Evolutionary conservation across 2,888 invertebrate species (phyloP), one percentile per base, ranked within the genome.

Genomic region (Nasonia oneida): DNA sequence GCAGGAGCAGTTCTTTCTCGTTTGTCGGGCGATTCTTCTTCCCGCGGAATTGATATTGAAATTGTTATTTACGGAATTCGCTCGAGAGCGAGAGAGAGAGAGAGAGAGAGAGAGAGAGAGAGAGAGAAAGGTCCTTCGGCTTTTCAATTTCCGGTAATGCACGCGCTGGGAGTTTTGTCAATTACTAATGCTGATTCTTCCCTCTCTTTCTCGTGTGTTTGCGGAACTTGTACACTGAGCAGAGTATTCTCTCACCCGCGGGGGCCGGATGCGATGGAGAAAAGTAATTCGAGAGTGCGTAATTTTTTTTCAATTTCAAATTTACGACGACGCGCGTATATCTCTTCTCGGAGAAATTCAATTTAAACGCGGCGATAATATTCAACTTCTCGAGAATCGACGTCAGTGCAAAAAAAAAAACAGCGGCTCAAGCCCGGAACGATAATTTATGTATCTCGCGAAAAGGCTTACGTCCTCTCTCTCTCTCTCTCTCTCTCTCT

Each of bases 41-140:
- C 57, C 42, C 57, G n/a, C n/a, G 29, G 71, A 87, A 87, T 87
- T 84, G 84, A 87, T 87, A 87, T 84, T 80, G 86, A 82, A 80
- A 87, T 82, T 76, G 79, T 87, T 87, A 84, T 82, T 87, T 84
- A 84, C 86, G 82, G 77, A 79, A 80, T 82, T 75, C 67, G 50
- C 74, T 23, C 29, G 77, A 6, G 80, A 39, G 50, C 8, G 57
- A n/a, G 33, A 4, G 42, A 23, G 71, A 12, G 15, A 64, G 71
- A 37, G 37, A 37, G 29, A 29, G 42, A 23, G 71, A 12, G 15
- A 64, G 71, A 37, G 37, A 37, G 29, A 29, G 80, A 10, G 15
- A 64, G 70, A 37, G 37, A 37, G 37, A 37, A 29, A 2, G 33
- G 23, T 33, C 74, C 39, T 83, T 39, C 23, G 73, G 76, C 61